phyloP scores from a whole-genome alignment of 2,888 invertebrate genomes.

The Eremobia ochroleuca region DNA sequence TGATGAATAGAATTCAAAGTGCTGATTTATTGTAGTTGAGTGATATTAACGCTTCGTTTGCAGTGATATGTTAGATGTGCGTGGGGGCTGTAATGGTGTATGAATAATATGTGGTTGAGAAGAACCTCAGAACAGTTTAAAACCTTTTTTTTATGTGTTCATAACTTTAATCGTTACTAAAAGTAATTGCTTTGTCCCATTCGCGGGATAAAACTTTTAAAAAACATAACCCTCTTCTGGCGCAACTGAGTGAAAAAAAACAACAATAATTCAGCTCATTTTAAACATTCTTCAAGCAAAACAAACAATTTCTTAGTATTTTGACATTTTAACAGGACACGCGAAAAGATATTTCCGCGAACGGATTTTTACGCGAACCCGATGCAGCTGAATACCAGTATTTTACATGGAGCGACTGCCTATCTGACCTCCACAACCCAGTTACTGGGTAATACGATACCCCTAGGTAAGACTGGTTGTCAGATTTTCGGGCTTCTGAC shows the following conservation, averaged over 20 bases:
- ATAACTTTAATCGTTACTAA: background rate
- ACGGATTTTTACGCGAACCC: no score
- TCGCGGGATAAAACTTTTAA: background rate
- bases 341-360: no score
- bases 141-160: background rate
- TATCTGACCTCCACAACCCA: no score
- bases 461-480: no score
- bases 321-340: no score
- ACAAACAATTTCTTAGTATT: background rate
- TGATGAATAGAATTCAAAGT: conserved; percentile 53
- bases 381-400: no score
- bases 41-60: conserved; percentile 50
- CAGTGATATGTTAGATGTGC: conserved; percentile 28
- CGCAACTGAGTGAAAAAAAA: background rate
- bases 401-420: no score
- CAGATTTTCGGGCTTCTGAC: no score
- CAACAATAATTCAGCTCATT: background rate
- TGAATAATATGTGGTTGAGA: background rate
- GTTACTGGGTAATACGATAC: no score
- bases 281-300: no score
- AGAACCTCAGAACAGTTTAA: background rate
- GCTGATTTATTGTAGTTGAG: conserved; percentile 49
- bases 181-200: background rate
- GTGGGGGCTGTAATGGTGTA: conserved; percentile 4
- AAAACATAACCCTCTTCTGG: background rate